Evolutionary conservation across 2,113 vertebrate species (phyloP).

Genomic region (Oryzias woworae): DNA sequence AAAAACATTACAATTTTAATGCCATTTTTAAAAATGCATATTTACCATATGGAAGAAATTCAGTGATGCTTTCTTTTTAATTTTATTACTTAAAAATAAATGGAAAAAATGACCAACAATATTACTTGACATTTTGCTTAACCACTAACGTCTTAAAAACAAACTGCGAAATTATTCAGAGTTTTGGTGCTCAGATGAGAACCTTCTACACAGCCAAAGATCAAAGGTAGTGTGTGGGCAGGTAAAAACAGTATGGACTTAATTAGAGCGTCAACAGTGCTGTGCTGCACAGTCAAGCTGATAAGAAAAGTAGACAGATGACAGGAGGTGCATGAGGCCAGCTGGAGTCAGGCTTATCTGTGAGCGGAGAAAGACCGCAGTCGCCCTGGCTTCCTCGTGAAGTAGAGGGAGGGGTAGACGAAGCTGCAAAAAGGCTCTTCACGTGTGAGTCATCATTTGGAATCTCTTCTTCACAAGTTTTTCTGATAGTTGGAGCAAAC

Average conservation of each 20-base stretch:
- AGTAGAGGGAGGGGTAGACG: constrained; percentile 53
- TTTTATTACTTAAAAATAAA: too few relatives aligned
- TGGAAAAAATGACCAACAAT: too few relatives aligned
- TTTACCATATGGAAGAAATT: too few relatives aligned
- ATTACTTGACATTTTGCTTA: too few relatives aligned
- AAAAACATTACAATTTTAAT: background rate
- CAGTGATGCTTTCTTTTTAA: too few relatives aligned
- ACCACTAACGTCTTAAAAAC: too few relatives aligned
- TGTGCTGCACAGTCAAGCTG: constrained; percentile 51
- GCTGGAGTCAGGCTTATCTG: constrained; percentile 82
- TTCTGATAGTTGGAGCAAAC: constrained; percentile 28
- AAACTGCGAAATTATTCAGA: background rate
- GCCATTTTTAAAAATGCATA: too few relatives aligned
- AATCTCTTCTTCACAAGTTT: constrained; percentile 40
- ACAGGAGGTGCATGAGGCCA: constrained; percentile 77
- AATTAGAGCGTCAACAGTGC: constrained; percentile 73
- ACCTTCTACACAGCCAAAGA: constrained; percentile 6
- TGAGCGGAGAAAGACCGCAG: constrained; percentile 68
- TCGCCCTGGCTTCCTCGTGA: constrained; percentile 77
- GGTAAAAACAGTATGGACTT: constrained; percentile 61
- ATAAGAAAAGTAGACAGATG: constrained; percentile 79
- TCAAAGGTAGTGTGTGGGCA: constrained; percentile 25
- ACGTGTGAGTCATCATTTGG: constrained; percentile 71
- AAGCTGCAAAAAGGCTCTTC: constrained; percentile 51
- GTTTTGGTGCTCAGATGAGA: constrained; percentile 4